These are phyloP conservation scores for Penaeus japonicus DNA, from an alignment of 1,140 invertebrate species.

Conservation along the genomic window DNA sequence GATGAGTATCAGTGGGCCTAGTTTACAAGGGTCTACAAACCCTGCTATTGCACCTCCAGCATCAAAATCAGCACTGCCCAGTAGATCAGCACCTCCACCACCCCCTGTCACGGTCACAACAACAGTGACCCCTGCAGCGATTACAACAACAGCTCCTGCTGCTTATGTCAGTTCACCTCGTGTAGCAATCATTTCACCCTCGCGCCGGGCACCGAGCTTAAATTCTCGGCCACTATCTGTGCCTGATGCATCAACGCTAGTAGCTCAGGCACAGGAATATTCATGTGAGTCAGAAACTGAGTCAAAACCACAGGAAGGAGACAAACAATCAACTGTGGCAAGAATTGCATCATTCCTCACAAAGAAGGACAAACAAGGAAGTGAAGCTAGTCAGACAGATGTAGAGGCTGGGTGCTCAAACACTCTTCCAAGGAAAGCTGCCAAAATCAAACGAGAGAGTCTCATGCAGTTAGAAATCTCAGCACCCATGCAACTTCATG, in stretches of 20 bases:
- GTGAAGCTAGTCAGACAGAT: conserved; percentile 21
- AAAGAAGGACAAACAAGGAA: conserved; percentile 55
- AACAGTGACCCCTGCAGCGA: neutral
- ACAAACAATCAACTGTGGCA: conserved; percentile 50
- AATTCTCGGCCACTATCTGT: conserved; percentile 52
- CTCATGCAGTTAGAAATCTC: conserved; percentile 58
- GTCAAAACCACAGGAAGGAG: conserved; percentile 29
- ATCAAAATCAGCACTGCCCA: conserved; percentile 22
- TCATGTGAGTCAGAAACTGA: neutral
- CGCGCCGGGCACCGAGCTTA: conserved; percentile 31
- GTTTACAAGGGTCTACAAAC: conserved; percentile 57
- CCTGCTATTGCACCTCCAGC: conserved; percentile 40
- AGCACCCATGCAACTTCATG: conserved; percentile 58
- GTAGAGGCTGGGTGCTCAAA: conserved; percentile 41
- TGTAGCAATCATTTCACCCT: conserved; percentile 43
- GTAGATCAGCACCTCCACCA: conserved; percentile 31
- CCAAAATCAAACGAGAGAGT: conserved; percentile 59
- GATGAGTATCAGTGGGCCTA: conserved; percentile 53
- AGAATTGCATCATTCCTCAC: conserved; percentile 57
- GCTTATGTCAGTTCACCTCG: conserved; percentile 3
- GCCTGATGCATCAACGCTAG: conserved; percentile 52
- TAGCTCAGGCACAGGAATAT: conserved; percentile 14
- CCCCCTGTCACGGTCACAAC: neutral
- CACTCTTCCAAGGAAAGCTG: conserved; percentile 57
- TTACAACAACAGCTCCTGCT: neutral